Base-by-base conservation (phyloP, 2,797 vertebrate genomes). In the Octomys mimax region DNA sequence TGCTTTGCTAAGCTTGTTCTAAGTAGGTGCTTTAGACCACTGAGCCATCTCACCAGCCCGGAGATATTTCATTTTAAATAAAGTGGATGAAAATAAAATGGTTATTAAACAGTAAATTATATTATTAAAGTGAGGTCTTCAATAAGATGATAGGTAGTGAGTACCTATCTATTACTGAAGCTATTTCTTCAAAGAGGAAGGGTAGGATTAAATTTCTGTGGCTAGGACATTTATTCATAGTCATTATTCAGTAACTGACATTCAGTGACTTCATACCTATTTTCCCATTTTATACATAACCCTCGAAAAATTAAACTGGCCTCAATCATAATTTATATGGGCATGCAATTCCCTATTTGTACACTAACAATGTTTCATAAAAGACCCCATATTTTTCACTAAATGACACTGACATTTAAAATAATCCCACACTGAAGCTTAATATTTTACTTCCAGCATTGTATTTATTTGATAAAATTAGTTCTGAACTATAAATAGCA, bases 171-270 rank as follows among this genome's bases (percentile, higher is more conserved):
- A 87, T 95, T 95, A 75, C 64, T 36, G 18, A 9, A 1, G 1
- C 2, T 49, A 21, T 93, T 1, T 0, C 0, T 97, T 91, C 54
- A 70, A 97, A 93, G 82, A 82, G 86, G 66, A 98, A 77, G 33
- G 93, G 83, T 77, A 95, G 79, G 89, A 98, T 98, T 98, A 97
- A 97, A 96, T 97, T 96, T 96, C 89, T 18, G 19, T 92, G 82
- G 90, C 94, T 96, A 71, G 80, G 71, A 66, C 98, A 97, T 97
- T 98, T 98, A 98, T 97, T 95, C 96, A 66, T 92, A 85, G 85
- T 66, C 96, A 96, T 98, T 95, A 94, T 96, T 98, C 97, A 97
- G n/a, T 68, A 97, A 91, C 8, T 64, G 96, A 96, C 95, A 97
- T 87, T 92, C 90, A 95, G 94, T 89, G 85, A 36, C 91, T 94